Conservation (phyloP, 2,888 invertebrate species). For the Nemurella pictetii region DNA sequence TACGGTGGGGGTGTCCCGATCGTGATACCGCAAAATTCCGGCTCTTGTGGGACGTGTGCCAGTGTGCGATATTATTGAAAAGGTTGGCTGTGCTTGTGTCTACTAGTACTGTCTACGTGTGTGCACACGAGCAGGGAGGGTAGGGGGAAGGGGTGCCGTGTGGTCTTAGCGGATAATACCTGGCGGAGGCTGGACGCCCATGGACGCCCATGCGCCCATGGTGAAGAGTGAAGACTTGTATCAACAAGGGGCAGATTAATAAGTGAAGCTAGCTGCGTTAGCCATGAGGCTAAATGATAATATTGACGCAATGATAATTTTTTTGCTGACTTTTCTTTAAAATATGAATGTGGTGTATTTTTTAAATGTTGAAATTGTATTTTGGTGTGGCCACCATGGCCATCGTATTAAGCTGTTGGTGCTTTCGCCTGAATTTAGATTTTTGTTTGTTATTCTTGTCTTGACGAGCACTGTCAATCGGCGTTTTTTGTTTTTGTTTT, state of each 20-base stretch:
- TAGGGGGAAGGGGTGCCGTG: too few relatives aligned
- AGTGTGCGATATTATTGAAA: not conserved
- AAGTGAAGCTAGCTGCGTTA: not conserved
- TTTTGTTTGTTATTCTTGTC: too few relatives aligned
- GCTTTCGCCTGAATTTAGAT: too few relatives aligned
- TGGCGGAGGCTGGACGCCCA: not conserved
- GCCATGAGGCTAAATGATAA: not conserved
- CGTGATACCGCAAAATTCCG: not conserved
- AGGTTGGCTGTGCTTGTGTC: not conserved
- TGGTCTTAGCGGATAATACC: not conserved
- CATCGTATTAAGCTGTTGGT: too few relatives aligned
- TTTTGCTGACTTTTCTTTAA: not conserved
- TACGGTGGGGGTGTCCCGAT: not conserved
- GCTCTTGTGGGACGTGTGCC: not conserved
- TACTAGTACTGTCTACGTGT: too few relatives aligned
- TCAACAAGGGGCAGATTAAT: not conserved
- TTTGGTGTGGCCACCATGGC: too few relatives aligned
- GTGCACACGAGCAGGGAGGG: not conserved
- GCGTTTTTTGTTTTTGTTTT: too few relatives aligned
- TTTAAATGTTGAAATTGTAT: not conserved
- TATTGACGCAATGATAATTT: not conserved
- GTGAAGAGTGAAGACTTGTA: not conserved
- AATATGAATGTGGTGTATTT: not conserved
- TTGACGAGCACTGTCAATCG: too few relatives aligned
- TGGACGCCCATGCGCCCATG: too few relatives aligned